These are phyloP conservation scores for Druon quercuslanigerum DNA, from an alignment of 1,140 invertebrate genomes.

Conservation along the genomic window DNA sequence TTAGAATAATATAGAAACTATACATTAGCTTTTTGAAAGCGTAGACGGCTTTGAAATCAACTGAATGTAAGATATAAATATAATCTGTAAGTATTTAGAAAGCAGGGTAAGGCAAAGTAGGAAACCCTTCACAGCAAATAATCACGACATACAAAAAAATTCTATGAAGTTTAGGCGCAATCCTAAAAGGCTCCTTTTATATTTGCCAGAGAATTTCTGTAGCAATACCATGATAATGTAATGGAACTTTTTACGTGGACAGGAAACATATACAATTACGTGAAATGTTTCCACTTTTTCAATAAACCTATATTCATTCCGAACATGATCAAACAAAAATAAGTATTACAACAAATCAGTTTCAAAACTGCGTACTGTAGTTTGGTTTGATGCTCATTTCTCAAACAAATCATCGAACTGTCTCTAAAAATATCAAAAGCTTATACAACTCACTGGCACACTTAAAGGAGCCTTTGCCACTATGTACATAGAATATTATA, in stretches of 20 bases:
- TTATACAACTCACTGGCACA: constrained; percentile 45
- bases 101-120: constrained; percentile 56
- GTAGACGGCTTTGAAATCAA: constrained; percentile 10
- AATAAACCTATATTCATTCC: too few species aligned
- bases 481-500: constrained; percentile 61
- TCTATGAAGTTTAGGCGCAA: too few species aligned
- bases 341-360: too few species aligned
- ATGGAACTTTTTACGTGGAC: too few species aligned
- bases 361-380: too few species aligned
- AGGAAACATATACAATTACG: too few species aligned
- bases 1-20: background rate
- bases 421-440: constrained; percentile 19
- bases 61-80: constrained; percentile 14
- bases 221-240: too few species aligned
- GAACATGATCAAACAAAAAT: too few species aligned
- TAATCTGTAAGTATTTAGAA: constrained; percentile 52
- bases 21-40: constrained; percentile 18
- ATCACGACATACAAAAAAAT: background rate
- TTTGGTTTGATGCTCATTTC: background rate
- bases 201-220: too few species aligned
- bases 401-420: background rate
- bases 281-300: too few species aligned
- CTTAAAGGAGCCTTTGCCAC: constrained; percentile 61
- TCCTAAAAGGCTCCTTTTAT: too few species aligned
- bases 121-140: background rate